Percentiles rank a stretch among this genome's conserved stretches.
These are phyloP conservation scores for Cranoglanis bouderius DNA, from an alignment of 2,113 vertebrate genomes.

Conservation along the genomic window DNA sequence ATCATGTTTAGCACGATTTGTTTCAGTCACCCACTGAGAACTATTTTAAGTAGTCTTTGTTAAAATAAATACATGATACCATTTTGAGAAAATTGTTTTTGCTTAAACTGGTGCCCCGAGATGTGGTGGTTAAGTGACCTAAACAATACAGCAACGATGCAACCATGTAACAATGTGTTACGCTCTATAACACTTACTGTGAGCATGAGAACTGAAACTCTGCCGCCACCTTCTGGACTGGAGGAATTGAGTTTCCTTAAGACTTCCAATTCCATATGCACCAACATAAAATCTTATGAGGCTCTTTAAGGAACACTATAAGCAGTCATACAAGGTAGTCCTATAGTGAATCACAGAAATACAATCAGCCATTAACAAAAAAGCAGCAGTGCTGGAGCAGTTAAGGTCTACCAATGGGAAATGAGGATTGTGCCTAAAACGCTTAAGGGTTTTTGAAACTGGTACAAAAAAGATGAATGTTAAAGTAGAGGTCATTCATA, in stretches of 20 bases:
- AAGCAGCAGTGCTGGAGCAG: neutral
- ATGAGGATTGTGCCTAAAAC: neutral
- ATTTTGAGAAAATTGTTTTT: neutral
- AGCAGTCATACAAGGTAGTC: conserved; percentile 42
- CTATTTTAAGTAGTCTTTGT: neutral
- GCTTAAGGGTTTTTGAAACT: neutral
- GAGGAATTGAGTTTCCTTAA: neutral
- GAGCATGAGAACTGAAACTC: conserved; percentile 6
- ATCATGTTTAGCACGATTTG: neutral
- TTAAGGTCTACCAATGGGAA: conserved; percentile 17
- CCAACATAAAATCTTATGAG: neutral
- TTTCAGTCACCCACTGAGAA: neutral
- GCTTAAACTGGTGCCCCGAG: neutral
- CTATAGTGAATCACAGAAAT: conserved; percentile 18
- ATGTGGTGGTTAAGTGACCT: neutral
- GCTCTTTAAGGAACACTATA: conserved; percentile 27
- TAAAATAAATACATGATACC: neutral
- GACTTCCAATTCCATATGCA: neutral
- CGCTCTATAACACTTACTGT: conserved; percentile 10
- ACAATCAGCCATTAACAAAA: neutral
- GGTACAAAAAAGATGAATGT: conserved; percentile 3
- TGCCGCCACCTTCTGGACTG: conserved; percentile 19
- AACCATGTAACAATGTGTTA: neutral
- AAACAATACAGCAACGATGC: neutral
- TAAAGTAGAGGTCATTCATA: conserved; percentile 3